These are phyloP conservation scores for Cuniculus paca DNA, from an alignment of 2,797 vertebrate genomes.

Conservation along the genomic window DNA sequence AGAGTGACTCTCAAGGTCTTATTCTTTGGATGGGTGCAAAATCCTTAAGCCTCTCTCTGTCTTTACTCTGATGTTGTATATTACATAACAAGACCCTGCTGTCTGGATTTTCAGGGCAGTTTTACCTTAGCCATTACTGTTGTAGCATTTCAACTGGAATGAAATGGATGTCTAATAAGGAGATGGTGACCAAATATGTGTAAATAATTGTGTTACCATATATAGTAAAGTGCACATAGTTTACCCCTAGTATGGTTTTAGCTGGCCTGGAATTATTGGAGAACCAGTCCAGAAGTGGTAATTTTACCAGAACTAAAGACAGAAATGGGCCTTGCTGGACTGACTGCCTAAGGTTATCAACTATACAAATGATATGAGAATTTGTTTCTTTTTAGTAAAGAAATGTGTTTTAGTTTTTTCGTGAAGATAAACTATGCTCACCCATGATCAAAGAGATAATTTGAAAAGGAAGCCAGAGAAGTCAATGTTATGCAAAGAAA, in stretches of 20 bases:
- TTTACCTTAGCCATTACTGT: neutral
- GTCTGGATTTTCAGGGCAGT: neutral
- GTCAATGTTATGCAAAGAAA: neutral
- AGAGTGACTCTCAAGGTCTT: neutral
- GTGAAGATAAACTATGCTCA: neutral
- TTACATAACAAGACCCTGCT: neutral
- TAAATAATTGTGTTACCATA: neutral
- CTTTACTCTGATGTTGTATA: neutral
- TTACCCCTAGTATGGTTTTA: neutral
- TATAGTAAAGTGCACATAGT: neutral
- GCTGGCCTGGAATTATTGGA: neutral
- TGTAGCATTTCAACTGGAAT: neutral
- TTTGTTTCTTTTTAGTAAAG: neutral
- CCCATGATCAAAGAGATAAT: neutral
- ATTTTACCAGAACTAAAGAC: neutral
- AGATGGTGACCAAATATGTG: neutral
- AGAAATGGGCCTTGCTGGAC: neutral
- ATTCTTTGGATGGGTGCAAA: neutral
- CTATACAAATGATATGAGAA: neutral
- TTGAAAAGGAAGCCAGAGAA: neutral
- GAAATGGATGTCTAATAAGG: neutral
- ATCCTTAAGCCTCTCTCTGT: neutral
- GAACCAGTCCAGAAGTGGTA: constrained; percentile 30
- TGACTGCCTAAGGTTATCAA: neutral
- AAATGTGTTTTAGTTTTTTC: neutral